Base-by-base conservation (phyloP, 2,113 vertebrate genomes). In the Lasiurus cinereus region DNA sequence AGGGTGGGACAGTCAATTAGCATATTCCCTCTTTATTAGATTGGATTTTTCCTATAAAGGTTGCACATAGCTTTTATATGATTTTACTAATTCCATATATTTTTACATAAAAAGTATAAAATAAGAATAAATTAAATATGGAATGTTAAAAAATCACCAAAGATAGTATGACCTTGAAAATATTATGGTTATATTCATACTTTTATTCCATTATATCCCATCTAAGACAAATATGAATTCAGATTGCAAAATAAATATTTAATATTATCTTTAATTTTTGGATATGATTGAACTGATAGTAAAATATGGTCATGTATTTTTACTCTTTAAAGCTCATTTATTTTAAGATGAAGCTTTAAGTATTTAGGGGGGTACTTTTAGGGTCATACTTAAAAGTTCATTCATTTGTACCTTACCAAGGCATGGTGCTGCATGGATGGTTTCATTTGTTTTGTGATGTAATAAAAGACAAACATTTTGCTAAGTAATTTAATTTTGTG, bases 241-340 rank as follows among this genome's bases (percentile, higher is more conserved):
- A 89, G 70, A 84, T 77, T 93, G 22, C 13, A 94, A 59, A 82
- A 90, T 94, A 88, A 95, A 92, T 95, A 93, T 83, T 83, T 92
- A 92, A 85, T 59, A 18, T 59, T 79, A 13, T 22, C 56, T 84
- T 91, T 94, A 29, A 85, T 62, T 85, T 84, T 29, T 21, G 14
- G 6, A 74, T 85, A 31, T 92, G 52, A 9, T 83, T 85, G 72
- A 85, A n/a, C 13, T 22, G 14, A 84, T 24, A 78, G 56, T 93
- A 66, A 95, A 93, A 88, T 88, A 72, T 56, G 18, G 7, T 59
- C 54, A 33, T 76, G 86, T 91, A 6, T 66, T 97, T 95, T 95
- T 85, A 80, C 0, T 70, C n/a, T 73, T 90, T 48, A n/a, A 33
- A 76, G 46, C 8, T 83, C n/a, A 48, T 87, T 96, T 72, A 91